Percentiles rank a stretch among this genome's conserved stretches.
phyloP scores from a whole-genome alignment of 2,797 vertebrate genomes.

The Anas georgica region DNA sequence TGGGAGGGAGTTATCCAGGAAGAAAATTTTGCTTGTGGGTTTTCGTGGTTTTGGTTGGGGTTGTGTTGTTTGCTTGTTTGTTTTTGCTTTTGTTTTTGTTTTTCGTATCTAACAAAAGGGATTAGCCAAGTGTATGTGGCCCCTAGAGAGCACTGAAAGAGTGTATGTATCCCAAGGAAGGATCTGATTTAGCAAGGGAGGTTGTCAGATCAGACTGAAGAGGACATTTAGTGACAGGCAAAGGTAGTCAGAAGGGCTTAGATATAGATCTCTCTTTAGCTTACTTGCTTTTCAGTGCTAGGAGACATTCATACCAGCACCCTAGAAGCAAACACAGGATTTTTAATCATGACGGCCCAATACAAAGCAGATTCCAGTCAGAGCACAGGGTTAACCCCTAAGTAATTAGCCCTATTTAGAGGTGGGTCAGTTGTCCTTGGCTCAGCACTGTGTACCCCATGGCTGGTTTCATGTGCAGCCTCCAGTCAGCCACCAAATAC shows the following conservation, averaged over 20 bases:
- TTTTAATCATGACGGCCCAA: not conserved
- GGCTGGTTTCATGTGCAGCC: not conserved
- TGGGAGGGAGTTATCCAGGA: not conserved
- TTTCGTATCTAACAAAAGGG: not conserved
- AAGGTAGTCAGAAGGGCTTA: not conserved
- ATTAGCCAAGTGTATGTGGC: fast-evolving
- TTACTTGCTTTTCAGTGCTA: not conserved
- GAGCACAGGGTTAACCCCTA: not conserved
- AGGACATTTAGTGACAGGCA: not conserved
- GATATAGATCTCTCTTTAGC: not conserved
- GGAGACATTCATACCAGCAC: not conserved
- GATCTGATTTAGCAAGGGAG: not conserved
- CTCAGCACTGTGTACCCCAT: not conserved
- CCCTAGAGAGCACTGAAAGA: not conserved
- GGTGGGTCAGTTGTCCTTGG: not conserved
- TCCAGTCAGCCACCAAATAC: not conserved
- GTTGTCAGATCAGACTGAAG: not conserved
- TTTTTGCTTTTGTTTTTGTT: not conserved
- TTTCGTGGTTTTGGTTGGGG: not conserved
- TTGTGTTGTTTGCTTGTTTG: not conserved
- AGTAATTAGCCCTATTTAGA: not conserved
- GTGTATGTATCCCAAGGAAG: not conserved
- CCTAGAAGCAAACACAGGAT: not conserved
- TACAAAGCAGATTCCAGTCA: not conserved
- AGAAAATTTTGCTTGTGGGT: fast-evolving